phyloP scores from a whole-genome alignment of 2,113 vertebrate genomes.

The Noctilio leporinus region DNA sequence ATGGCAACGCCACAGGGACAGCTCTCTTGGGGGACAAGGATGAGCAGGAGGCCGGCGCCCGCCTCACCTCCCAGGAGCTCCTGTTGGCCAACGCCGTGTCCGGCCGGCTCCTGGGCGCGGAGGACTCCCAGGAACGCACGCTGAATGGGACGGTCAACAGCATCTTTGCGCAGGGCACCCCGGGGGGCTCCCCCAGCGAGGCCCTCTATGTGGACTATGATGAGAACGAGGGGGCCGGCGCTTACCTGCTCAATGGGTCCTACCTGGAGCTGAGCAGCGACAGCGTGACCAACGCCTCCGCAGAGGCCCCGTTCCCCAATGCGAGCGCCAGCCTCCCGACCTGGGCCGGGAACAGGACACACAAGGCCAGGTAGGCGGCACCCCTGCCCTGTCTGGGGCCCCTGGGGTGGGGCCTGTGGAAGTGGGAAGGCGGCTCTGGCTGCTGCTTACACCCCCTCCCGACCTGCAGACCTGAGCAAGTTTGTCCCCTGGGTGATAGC shows the following conservation, averaged over 20 bases:
- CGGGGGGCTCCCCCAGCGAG: conserved; percentile 70
- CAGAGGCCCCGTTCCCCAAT: conserved; percentile 81
- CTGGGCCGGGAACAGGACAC: conserved; percentile 81
- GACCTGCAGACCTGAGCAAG: not conserved
- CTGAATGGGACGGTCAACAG: conserved; percentile 88
- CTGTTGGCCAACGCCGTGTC: conserved; percentile 88
- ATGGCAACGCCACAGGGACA: conserved; percentile 76
- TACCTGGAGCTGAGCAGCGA: conserved; percentile 85
- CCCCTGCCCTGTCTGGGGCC: not conserved
- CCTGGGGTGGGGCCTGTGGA: not conserved
- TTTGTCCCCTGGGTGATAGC: not conserved
- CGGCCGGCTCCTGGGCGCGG: conserved; percentile 80
- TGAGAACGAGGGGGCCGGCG: conserved; percentile 68
- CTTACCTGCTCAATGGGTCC: conserved; percentile 81
- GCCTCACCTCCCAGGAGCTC: conserved; percentile 76
- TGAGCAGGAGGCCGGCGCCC: conserved; percentile 50
- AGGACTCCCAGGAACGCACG: conserved; percentile 79
- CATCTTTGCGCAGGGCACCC: conserved; percentile 82
- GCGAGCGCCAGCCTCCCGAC: conserved; percentile 77
- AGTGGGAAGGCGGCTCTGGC: not conserved
- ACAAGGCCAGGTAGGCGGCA: conserved; percentile 89
- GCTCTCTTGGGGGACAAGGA: conserved; percentile 73
- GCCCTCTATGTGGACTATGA: conserved; percentile 81
- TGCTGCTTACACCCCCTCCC: rapidly evolving
- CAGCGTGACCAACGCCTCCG: conserved; percentile 82